These are phyloP conservation scores for Nematopogon swammerdamellus DNA, from an alignment of 2,888 invertebrate species.

Conservation along the genomic window DNA sequence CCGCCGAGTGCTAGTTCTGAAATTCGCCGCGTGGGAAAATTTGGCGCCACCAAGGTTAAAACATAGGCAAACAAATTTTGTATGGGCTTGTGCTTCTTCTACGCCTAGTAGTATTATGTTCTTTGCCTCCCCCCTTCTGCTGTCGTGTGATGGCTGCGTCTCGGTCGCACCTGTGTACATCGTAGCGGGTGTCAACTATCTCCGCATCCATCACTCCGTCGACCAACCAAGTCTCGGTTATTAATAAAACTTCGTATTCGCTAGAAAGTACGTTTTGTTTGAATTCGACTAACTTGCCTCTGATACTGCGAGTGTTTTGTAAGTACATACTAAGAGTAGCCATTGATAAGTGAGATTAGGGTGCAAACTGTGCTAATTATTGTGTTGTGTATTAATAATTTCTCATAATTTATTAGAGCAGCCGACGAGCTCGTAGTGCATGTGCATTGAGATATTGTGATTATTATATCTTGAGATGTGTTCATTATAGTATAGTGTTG, in stretches of 20 bases:
- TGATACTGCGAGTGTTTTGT: not conserved
- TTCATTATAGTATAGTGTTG: too few relatives aligned
- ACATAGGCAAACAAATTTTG: too few relatives aligned
- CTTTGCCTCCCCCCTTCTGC: not conserved
- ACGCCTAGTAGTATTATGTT: too few relatives aligned
- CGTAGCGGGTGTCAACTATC: not conserved
- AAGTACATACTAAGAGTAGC: not conserved
- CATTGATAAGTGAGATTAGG: not conserved
- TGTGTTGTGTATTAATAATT: too few relatives aligned
- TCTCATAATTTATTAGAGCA: too few relatives aligned
- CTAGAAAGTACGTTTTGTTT: not conserved
- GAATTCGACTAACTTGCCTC: not conserved
- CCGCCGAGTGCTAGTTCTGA: too few relatives aligned
- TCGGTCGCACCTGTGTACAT: not conserved
- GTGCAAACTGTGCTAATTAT: not conserved
- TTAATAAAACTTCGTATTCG: not conserved
- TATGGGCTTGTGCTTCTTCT: too few relatives aligned
- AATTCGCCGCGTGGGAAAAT: too few relatives aligned
- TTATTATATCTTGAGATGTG: too few relatives aligned
- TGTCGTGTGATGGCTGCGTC: not conserved
- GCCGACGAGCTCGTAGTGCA: too few relatives aligned
- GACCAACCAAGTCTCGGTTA: not conserved
- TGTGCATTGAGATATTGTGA: not conserved
- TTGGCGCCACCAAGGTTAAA: too few relatives aligned
- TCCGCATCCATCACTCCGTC: not conserved